These are phyloP conservation scores for Delphinus delphis DNA, from an alignment of 2,113 vertebrate species.

Conservation along the genomic window DNA sequence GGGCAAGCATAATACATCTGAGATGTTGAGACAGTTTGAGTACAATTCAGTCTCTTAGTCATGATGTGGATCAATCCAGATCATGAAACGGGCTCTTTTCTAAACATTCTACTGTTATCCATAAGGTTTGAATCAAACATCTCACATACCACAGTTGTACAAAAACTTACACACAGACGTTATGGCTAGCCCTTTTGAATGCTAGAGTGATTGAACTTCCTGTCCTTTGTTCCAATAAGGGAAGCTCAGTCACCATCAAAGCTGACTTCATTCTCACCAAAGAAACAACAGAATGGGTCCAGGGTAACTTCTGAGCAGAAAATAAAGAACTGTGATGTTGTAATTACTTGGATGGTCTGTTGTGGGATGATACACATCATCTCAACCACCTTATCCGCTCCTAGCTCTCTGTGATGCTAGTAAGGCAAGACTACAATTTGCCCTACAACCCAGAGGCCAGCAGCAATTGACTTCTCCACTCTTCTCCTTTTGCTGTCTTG, in stretches of 20 bases:
- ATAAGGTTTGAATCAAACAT: neutral
- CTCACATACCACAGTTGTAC: neutral
- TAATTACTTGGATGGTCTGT: neutral
- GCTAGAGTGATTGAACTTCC: neutral
- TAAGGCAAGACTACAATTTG: neutral
- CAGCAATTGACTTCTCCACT: neutral
- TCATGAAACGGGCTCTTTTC: neutral
- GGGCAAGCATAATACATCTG: neutral
- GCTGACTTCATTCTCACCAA: neutral
- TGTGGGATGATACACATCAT: neutral
- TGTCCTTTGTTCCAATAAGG: neutral
- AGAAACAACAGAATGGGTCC: neutral
- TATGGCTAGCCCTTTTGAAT: neutral
- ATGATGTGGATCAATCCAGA: neutral
- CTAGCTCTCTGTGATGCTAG: neutral
- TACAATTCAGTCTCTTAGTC: neutral
- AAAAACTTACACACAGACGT: neutral
- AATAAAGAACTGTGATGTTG: neutral
- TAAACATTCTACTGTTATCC: neutral
- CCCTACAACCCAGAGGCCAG: neutral
- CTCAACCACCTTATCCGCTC: neutral
- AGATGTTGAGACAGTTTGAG: neutral
- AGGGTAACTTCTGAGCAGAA: neutral
- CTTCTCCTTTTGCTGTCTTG: neutral
- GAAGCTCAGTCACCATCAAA: neutral